Percentiles rank a stretch among this genome's conserved stretches.
Conservation (phyloP, 2,888 invertebrate genomes). For the Xestoiulus laeticollis region DNA sequence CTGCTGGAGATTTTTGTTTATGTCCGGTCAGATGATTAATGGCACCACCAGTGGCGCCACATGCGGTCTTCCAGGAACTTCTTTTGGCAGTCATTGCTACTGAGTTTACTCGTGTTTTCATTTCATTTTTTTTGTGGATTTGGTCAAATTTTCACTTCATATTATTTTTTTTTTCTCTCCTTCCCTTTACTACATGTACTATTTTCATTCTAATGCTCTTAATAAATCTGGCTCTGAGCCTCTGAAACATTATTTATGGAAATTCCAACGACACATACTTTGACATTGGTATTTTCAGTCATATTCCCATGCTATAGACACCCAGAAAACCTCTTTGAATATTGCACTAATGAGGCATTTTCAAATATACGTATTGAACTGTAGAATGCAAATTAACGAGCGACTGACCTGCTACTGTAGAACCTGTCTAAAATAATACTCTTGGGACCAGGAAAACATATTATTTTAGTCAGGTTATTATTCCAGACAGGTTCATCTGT, state of each 20-base stretch:
- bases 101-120: background rate
- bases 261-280: background rate
- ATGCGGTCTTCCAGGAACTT: conserved; percentile 33
- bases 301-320: background rate
- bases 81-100: background rate
- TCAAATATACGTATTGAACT: background rate
- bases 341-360: background rate
- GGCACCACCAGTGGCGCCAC: conserved; percentile 33
- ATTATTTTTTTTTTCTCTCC: background rate
- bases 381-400: background rate
- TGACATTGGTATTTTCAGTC: background rate
- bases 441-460: too few species aligned
- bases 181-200: background rate
- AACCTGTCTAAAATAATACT: too few species aligned
- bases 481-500: too few species aligned
- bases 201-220: too few species aligned
- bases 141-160: background rate
- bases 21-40: conserved; percentile 23
- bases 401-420: background rate
- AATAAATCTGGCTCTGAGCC: background rate
- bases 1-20: conserved; percentile 29
- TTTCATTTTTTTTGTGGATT: background rate
- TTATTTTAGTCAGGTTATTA: too few species aligned
- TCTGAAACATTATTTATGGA: conserved; percentile 13
- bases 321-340: background rate